Conservation (phyloP, 64 coral and sea anemone genomes). For the Cladopsammia gracilis region DNA sequence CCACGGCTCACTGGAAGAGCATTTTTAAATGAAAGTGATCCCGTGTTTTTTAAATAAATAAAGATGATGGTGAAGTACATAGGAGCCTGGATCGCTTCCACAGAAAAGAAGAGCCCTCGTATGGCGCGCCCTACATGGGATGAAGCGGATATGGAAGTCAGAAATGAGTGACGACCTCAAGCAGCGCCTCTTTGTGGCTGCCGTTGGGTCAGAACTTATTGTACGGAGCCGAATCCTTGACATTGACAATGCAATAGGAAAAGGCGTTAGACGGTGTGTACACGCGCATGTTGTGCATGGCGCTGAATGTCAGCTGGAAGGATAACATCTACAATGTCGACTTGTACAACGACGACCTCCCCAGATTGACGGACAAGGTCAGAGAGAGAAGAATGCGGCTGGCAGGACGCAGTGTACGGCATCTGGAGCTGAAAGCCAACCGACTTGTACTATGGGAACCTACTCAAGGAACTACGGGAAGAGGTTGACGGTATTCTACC, state of each 20-base stretch:
- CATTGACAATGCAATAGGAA: not conserved
- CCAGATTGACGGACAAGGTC: not conserved
- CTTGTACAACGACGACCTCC: conserved; percentile 12
- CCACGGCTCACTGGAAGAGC: no score
- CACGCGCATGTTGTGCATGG: conserved; percentile 24
- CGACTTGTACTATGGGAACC: not conserved
- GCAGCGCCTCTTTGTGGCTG: not conserved
- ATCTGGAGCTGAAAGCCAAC: not conserved
- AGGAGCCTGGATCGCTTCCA: not conserved
- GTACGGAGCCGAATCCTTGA: conserved; percentile 36
- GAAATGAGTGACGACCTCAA: not conserved
- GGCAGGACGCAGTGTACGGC: not conserved
- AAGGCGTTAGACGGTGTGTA: conserved; percentile 26
- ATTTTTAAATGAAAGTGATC: no score
- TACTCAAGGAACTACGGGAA: not conserved
- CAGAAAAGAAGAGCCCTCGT: conserved; percentile 15
- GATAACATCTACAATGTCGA: not conserved
- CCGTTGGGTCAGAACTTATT: not conserved
- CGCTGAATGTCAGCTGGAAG: not conserved
- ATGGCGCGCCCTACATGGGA: not conserved
- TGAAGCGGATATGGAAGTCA: conserved; percentile 35
- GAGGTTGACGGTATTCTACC: not conserved
- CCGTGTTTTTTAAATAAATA: no score
- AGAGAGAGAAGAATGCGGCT: not conserved
- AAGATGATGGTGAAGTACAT: no score